Conservation (phyloP, 2,888 invertebrate species). For the Folsomia candida region DNA sequence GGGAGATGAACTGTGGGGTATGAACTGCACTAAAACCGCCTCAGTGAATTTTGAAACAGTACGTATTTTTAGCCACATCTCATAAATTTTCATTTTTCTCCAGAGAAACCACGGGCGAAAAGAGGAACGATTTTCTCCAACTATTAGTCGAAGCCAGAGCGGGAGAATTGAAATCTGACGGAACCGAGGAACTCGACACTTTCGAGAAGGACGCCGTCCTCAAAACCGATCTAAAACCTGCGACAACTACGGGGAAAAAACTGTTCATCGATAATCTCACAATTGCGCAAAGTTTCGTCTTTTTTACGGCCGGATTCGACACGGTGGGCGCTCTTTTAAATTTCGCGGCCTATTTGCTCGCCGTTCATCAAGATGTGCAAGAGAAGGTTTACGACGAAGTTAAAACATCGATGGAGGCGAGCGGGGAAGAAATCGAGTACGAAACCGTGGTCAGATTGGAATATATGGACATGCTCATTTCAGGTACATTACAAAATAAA, state of each 20-base stretch:
- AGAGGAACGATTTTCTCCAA: conserved; percentile 40
- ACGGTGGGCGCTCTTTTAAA: conserved; percentile 25
- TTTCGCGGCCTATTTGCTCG: conserved; percentile 25
- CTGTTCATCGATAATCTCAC: conserved; percentile 27
- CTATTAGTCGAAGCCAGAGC: conserved; percentile 28
- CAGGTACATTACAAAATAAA: too few species aligned
- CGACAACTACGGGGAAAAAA: too few species aligned
- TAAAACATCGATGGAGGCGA: conserved; percentile 4
- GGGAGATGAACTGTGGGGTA: too few species aligned
- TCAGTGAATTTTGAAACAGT: too few species aligned
- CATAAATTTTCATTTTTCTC: too few species aligned
- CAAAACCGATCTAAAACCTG: too few species aligned
- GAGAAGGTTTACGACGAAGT: conserved; percentile 28
- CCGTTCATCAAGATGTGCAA: conserved; percentile 40
- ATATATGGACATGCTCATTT: too few species aligned
- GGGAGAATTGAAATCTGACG: conserved; percentile 30
- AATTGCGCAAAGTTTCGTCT: conserved; percentile 33
- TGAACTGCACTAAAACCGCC: too few species aligned
- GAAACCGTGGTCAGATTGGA: conserved; percentile 28
- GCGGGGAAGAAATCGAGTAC: conserved; percentile 30
- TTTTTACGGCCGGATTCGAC: conserved; percentile 35
- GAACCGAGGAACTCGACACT: conserved; percentile 26
- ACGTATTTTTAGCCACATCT: too few species aligned
- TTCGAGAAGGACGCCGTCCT: conserved; percentile 38
- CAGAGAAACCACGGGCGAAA: conserved; percentile 15